phyloP scores from a whole-genome alignment of 1,140 invertebrate species.

The Paraescarpia echinospica region DNA sequence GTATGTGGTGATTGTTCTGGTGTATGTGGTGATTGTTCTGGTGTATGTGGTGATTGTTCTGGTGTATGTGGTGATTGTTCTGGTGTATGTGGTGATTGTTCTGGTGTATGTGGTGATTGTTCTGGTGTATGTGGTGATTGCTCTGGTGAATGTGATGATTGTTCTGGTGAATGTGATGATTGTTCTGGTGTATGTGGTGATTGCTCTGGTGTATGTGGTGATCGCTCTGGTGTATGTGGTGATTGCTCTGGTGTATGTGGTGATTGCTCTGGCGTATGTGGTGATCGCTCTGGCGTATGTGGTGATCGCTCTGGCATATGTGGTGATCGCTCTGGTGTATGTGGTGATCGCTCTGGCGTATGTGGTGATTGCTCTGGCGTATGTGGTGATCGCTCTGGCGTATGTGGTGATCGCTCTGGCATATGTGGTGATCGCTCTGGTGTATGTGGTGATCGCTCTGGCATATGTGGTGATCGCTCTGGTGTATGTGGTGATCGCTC shows the following conservation, averaged over 20 bases:
- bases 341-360: background rate
- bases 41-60: background rate
- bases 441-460: background rate
- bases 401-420: background rate
- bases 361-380: too few relatives aligned
- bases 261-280: too few relatives aligned
- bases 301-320: background rate
- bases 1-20: background rate
- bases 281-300: too few relatives aligned
- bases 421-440: background rate
- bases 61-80: background rate
- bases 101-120: background rate
- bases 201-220: background rate
- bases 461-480: background rate
- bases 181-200: background rate
- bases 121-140: background rate
- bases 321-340: too few relatives aligned
- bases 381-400: too few relatives aligned
- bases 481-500: background rate
- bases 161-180: background rate
- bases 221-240: too few relatives aligned
- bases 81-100: too few relatives aligned
- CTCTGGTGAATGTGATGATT: background rate
- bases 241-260: background rate
- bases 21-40: background rate